Base-by-base conservation (phyloP, 2,797 vertebrate species). In the Periparus ater region DNA sequence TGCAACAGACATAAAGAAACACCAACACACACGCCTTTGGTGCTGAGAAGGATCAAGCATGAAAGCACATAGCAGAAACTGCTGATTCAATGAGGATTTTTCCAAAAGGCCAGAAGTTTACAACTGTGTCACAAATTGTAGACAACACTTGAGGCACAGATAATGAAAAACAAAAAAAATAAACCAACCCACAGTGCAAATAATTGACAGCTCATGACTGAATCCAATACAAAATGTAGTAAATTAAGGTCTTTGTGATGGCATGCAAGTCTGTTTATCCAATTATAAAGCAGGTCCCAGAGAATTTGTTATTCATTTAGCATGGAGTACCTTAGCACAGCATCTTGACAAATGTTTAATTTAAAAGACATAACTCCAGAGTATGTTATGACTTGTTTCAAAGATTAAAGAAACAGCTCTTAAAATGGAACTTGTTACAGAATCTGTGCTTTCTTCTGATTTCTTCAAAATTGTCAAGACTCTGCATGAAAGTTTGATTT, bases 401-500 rank as follows among this genome's bases (percentile, higher is more conserved):
- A 67, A 63, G 74, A 85, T 67, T 90, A 79, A 88, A 93, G 90
- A 73, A 88, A 71, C 32, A 70, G 8, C 38, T 44, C 23, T 86
- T 91, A 60, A 94, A 91, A 81, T 34, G 44, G 20, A 85, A 70
- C 29, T 63, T 60, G 36, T 44, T 65, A 66, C 20, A 86, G 40
- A 51, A 95, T 75, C 27, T 66, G 26, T 83, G 22, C 18, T 88
- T 83, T 76, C 32, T 85, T 96, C 76, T 84, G 50, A 82, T 87
- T 94, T 88, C 32, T 67, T 76, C 45, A 70, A 71, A 88, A 78
- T 65, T 81, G 44, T 83, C 58, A 78, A 66, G 45, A 36, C 6
- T 72, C 79, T 94, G 30, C 40, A 81, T 51, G 73, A 90, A 96
- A 84, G 21, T 62, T 22, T 62, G 44, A 73, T 94, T 93, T 96